phyloP scores from a whole-genome alignment of 1,140 invertebrate genomes.

The Drosophila subpulchrella region DNA sequence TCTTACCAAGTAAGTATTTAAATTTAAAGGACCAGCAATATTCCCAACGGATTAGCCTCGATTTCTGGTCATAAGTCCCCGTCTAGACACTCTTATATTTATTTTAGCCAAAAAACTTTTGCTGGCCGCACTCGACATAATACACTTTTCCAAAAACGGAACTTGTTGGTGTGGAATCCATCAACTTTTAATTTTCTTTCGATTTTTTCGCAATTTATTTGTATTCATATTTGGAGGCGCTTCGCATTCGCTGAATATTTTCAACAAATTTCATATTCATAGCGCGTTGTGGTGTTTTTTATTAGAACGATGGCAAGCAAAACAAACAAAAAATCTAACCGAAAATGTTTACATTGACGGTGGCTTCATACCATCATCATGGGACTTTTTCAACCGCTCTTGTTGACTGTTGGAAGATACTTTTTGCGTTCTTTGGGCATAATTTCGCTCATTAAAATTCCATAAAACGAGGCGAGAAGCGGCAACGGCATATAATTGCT shows the following conservation, averaged over 20 bases:
- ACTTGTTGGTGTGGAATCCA: neutral
- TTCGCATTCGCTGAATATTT: slow-evolving; percentile 39
- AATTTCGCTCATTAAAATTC: slow-evolving; percentile 74
- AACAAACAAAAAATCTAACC: slow-evolving; percentile 10
- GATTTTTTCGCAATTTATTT: slow-evolving; percentile 30
- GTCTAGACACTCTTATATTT: slow-evolving; percentile 36
- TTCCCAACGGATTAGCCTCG: neutral
- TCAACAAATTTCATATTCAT: slow-evolving; percentile 41
- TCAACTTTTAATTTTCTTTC: slow-evolving; percentile 39
- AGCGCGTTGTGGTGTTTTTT: slow-evolving; percentile 36
- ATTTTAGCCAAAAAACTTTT: slow-evolving; percentile 16
- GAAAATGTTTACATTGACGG: slow-evolving; percentile 56
- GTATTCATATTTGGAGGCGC: slow-evolving; percentile 34
- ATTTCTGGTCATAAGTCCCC: slow-evolving; percentile 12
- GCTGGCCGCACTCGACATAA: neutral
- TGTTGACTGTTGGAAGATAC: slow-evolving; percentile 20
- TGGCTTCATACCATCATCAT: neutral
- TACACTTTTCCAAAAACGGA: neutral
- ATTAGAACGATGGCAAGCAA: slow-evolving; percentile 23
- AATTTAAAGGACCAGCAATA: slow-evolving; percentile 1
- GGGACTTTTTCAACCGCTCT: neutral
- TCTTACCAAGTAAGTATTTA: neutral
- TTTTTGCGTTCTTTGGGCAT: slow-evolving; percentile 38
- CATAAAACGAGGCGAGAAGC: slow-evolving; percentile 44
- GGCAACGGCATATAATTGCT: slow-evolving; percentile 35